Evolutionary conservation across 2,797 vertebrate species (phyloP).

Genomic region (Euphonia xanthogaster): DNA sequence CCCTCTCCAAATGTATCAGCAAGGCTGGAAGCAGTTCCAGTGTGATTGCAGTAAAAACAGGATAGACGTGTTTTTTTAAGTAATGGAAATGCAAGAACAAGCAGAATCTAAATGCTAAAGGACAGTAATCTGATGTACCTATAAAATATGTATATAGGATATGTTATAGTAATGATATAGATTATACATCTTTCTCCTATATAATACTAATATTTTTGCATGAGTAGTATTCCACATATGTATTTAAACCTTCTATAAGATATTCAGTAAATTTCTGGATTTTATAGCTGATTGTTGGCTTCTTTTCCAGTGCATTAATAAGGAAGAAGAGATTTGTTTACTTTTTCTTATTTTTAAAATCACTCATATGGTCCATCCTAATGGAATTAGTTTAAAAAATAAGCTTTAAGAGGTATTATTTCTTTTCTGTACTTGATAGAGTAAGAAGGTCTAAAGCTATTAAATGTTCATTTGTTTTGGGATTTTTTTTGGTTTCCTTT

Average conservation of each 20-base stretch:
- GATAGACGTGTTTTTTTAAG: neutral
- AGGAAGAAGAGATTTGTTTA: neutral
- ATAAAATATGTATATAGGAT: neutral
- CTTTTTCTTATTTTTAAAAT: neutral
- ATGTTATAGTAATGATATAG: neutral
- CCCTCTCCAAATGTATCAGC: neutral
- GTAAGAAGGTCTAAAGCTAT: neutral
- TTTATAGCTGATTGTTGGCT: neutral
- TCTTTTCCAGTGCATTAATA: neutral
- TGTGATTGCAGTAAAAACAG: neutral
- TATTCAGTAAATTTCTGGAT: neutral
- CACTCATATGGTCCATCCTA: neutral
- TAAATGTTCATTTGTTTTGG: neutral
- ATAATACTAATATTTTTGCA: neutral
- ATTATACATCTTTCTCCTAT: neutral
- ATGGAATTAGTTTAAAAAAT: neutral
- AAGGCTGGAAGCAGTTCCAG: neutral
- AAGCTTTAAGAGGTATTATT: neutral
- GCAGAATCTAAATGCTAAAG: neutral
- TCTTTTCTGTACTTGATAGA: neutral
- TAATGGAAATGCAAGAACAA: neutral
- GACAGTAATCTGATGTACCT: neutral
- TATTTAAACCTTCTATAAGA: neutral
- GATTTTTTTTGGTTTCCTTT: neutral
- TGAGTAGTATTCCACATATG: rapidly evolving